Percentiles rank a stretch among this genome's conserved stretches.
Conservation (phyloP, 2,888 invertebrate species). For the Lissonota sp. region DNA sequence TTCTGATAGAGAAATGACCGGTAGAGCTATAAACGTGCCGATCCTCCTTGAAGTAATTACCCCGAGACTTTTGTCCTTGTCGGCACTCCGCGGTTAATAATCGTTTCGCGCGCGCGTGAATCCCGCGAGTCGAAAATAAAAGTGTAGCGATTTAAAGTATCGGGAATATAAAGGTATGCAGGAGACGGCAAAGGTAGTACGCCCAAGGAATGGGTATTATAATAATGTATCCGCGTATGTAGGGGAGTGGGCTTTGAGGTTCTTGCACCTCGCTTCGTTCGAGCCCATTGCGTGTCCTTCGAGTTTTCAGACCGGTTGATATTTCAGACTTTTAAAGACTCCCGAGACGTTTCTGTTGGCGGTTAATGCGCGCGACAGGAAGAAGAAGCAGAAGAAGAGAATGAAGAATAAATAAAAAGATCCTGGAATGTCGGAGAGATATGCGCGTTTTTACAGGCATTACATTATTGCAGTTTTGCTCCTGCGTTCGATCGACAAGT, state of each 20-base stretch:
- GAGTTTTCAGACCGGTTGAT: constrained; percentile 45
- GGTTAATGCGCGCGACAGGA: neutral
- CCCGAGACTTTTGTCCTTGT: constrained; percentile 51
- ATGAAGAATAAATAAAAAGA: neutral
- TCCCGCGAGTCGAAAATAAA: constrained; percentile 7
- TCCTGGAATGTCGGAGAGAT: constrained; percentile 19
- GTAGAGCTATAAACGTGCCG: constrained; percentile 52
- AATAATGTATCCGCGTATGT: constrained; percentile 21
- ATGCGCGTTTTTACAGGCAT: constrained; percentile 12
- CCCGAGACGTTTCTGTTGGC: constrained; percentile 22
- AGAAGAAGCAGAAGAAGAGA: neutral
- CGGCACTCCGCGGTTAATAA: constrained; percentile 50
- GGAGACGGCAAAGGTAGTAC: neutral
- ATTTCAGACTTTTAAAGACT: constrained; percentile 57
- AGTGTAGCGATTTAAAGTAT: no score
- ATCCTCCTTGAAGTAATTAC: constrained; percentile 67
- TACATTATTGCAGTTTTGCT: constrained; percentile 30
- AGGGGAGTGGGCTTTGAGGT: constrained; percentile 59
- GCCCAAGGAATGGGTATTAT: constrained; percentile 46
- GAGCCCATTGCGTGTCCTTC: constrained; percentile 46
- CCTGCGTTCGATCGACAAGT: neutral
- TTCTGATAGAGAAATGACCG: neutral
- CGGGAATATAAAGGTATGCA: no score
- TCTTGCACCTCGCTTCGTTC: constrained; percentile 45
- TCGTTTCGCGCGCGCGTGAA: constrained; percentile 66